These are phyloP conservation scores for Philypnodon macrostomus DNA, from an alignment of 2,797 vertebrate genomes.

Conservation along the genomic window DNA sequence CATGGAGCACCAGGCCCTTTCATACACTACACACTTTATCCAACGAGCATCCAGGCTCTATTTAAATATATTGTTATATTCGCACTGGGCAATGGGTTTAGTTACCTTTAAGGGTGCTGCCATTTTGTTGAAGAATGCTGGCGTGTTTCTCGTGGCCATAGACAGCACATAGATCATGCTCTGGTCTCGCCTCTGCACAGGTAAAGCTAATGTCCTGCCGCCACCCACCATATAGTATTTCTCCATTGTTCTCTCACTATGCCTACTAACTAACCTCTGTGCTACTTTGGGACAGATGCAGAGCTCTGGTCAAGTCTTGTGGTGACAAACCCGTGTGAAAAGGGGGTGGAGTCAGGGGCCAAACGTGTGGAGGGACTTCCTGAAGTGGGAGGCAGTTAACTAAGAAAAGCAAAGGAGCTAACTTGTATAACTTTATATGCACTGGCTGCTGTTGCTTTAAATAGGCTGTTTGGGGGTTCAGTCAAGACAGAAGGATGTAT, in stretches of 20 bases:
- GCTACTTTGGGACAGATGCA: conserved; percentile 34
- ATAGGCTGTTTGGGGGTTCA: conserved; percentile 13
- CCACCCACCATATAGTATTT: conserved; percentile 13
- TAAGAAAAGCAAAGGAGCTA: conserved; percentile 40
- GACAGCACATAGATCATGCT: conserved; percentile 33
- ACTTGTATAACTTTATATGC: conserved; percentile 26
- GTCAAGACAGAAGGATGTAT: neutral
- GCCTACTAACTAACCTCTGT: conserved; percentile 24
- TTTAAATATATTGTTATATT: conserved; percentile 40
- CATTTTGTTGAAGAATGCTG: conserved; percentile 38
- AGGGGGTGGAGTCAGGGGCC: conserved; percentile 26
- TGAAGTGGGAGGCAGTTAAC: conserved; percentile 38
- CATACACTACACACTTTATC: conserved; percentile 12
- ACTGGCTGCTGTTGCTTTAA: conserved; percentile 11
- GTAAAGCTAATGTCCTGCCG: conserved; percentile 20
- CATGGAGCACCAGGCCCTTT: conserved; percentile 25
- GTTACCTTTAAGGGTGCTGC: conserved; percentile 63
- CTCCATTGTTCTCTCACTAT: conserved; percentile 40
- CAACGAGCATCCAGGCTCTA: conserved; percentile 1
- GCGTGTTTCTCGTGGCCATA: conserved; percentile 51
- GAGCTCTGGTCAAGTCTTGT: conserved; percentile 29
- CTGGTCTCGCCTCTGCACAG: conserved; percentile 31
- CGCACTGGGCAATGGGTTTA: conserved; percentile 9
- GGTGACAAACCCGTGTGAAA: conserved; percentile 18
- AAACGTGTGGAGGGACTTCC: conserved; percentile 28